Evolutionary conservation across 2,888 invertebrate species (phyloP).

Genomic region (Tetropium fuscum): DNA sequence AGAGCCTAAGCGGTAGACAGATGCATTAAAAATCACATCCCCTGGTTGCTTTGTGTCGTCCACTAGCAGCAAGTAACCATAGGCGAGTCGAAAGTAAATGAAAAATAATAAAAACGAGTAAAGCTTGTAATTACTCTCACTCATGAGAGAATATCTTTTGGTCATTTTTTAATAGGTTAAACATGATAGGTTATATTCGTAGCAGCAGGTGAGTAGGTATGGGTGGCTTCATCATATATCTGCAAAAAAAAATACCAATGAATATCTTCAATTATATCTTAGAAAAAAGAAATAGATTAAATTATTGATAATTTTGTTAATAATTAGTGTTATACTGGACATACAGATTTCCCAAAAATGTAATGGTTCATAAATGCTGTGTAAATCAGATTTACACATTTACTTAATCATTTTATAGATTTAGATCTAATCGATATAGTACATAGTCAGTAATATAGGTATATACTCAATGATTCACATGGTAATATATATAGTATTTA

Average conservation of each 20-base stretch:
- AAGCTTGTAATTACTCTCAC: constrained; percentile 45
- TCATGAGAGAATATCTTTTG: constrained; percentile 52
- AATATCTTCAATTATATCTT: too few species aligned
- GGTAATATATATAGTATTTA: too few species aligned
- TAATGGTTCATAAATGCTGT: too few species aligned
- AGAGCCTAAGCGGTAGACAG: constrained; percentile 83
- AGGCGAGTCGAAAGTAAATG: constrained; percentile 38
- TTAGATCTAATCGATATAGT: too few species aligned
- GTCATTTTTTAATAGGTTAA: constrained; percentile 49
- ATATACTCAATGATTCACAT: too few species aligned
- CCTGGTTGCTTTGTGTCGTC: constrained; percentile 70
- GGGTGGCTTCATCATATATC: constrained; percentile 39
- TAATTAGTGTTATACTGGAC: too few species aligned
- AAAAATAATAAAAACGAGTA: constrained; percentile 47
- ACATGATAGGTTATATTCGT: constrained; percentile 43
- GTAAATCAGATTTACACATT: too few species aligned
- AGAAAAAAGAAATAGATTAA: too few species aligned
- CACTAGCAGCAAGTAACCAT: constrained; percentile 60
- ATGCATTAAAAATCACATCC: constrained; percentile 80
- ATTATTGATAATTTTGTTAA: not conserved
- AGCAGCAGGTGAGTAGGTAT: constrained; percentile 19
- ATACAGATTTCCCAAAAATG: too few species aligned
- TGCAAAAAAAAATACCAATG: constrained; percentile 28
- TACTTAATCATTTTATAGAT: too few species aligned
- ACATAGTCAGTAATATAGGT: too few species aligned